phyloP scores from a whole-genome alignment of 2,797 vertebrate species.

The Masticophis lateralis region DNA sequence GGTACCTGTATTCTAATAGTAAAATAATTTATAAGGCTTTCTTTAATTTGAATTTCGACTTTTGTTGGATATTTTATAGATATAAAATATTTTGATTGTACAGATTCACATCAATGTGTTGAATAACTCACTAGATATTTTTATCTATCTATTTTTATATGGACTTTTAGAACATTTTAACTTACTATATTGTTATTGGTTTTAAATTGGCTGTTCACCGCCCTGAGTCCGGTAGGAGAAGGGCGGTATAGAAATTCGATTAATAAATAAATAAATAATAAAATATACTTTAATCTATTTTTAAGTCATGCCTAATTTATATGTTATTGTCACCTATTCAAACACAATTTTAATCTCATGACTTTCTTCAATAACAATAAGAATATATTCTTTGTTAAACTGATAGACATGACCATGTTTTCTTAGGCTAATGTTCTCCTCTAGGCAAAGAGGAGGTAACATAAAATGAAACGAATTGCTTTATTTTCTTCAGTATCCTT shows the following conservation, averaged over 20 bases:
- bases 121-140: neutral
- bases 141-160: no score
- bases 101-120: neutral
- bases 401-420: constrained; percentile 25
- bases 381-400: constrained; percentile 11
- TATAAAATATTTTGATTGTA: neutral
- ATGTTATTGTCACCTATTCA: neutral
- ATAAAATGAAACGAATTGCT: constrained; percentile 40
- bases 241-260: no score
- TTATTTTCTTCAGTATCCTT: constrained; percentile 18
- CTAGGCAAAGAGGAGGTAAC: constrained; percentile 20
- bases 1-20: neutral
- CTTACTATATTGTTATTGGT: no score
- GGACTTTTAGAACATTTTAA: no score
- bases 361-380: constrained; percentile 25
- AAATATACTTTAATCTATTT: constrained; percentile 11
- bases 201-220: no score
- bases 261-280: no score
- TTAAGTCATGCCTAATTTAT: neutral
- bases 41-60: neutral
- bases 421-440: constrained; percentile 7
- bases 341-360: neutral
- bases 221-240: no score
- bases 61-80: neutral
- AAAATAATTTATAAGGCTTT: neutral